phyloP scores from a whole-genome alignment of 1,140 invertebrate genomes.

The Hyposmocoma kahamanoa region DNA sequence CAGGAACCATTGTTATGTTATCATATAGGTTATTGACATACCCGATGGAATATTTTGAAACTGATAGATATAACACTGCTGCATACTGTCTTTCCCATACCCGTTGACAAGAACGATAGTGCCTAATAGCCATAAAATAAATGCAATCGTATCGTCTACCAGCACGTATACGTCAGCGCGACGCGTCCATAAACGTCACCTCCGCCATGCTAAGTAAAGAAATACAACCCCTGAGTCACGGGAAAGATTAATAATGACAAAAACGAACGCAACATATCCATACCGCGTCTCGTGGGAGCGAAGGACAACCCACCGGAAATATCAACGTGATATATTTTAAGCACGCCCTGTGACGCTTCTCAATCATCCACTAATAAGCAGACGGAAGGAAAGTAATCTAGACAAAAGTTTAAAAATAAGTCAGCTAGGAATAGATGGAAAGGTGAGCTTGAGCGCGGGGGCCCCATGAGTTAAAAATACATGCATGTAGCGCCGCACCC shows the following conservation, averaged over 20 bases:
- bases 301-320: conserved; percentile 42
- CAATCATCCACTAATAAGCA: conserved; percentile 69
- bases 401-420: conserved; percentile 70
- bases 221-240: not conserved
- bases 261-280: not conserved
- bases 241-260: not conserved
- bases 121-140: no score
- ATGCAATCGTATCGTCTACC: no score
- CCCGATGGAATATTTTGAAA: no score
- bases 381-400: conserved; percentile 68
- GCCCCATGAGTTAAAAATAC: conserved; percentile 64
- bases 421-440: conserved; percentile 60
- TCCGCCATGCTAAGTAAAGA: not conserved
- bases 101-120: no score
- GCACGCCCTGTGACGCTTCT: conserved; percentile 66
- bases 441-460: conserved; percentile 63
- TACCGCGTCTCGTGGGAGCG: conserved; percentile 24
- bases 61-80: no score
- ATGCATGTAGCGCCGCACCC: conserved; percentile 26
- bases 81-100: no score
- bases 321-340: conserved; percentile 49
- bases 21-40: no score
- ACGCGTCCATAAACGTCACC: not conserved
- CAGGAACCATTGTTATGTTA: no score
- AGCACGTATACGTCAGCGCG: not conserved